Conservation (phyloP, 2,797 vertebrate species). For the Rachycentron canadum region DNA sequence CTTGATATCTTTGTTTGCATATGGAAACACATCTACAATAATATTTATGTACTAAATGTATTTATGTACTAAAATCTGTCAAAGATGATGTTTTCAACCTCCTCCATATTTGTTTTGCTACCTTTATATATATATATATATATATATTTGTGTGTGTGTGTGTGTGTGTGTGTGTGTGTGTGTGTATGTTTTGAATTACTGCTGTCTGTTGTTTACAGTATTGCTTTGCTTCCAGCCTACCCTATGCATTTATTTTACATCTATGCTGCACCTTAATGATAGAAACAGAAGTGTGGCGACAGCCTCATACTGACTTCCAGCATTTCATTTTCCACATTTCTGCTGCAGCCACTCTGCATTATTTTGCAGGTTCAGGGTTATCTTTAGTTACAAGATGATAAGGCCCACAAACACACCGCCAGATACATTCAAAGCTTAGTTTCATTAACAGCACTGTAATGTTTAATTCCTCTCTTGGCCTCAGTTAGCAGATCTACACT, state of each 20-base stretch:
- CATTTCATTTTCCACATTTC: slow-evolving; percentile 14
- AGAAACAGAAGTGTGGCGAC: not conserved
- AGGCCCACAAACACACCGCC: not conserved
- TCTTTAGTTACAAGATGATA: slow-evolving; percentile 1
- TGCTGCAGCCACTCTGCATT: not conserved
- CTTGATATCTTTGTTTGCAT: not conserved
- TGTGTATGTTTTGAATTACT: not conserved
- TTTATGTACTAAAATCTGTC: slow-evolving; percentile 3
- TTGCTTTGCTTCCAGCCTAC: not conserved
- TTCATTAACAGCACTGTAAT: slow-evolving; percentile 7
- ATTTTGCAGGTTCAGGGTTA: slow-evolving; percentile 12
- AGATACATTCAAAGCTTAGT: slow-evolving; percentile 6
- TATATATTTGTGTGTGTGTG: not conserved
- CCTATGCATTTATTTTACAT: not conserved
- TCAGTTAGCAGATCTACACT: slow-evolving; percentile 7
- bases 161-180: not conserved
- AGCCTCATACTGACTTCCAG: not conserved
- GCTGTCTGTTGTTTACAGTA: slow-evolving; percentile 24
- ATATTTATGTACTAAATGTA: slow-evolving; percentile 29
- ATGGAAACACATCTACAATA: slow-evolving; percentile 9
- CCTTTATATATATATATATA: too few species aligned
- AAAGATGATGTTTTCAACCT: slow-evolving; percentile 5
- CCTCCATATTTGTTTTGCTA: slow-evolving; percentile 5
- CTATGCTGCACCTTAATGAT: slow-evolving; percentile 1
- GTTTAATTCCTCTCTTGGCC: not conserved